Percentiles rank a stretch among this genome's conserved stretches.
phyloP scores from a whole-genome alignment of 2,797 vertebrate genomes.

The Rousettus madagascariensis region DNA sequence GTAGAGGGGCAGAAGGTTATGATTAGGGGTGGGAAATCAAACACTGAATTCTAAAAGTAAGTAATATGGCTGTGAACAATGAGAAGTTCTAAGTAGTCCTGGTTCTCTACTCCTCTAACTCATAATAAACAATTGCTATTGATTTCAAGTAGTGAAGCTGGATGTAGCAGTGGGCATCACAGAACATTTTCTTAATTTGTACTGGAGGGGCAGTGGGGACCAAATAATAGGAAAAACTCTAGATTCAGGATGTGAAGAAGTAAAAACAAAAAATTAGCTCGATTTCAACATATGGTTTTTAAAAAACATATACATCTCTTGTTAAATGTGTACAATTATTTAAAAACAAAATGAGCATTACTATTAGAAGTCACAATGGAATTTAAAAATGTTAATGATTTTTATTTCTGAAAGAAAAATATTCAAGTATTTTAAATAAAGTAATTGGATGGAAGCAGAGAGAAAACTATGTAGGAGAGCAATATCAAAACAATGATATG shows the following conservation, averaged over 20 bases:
- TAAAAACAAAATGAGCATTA: neutral
- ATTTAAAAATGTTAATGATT: neutral
- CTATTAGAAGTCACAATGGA: neutral
- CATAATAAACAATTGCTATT: neutral
- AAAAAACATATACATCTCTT: neutral
- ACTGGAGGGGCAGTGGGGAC: neutral
- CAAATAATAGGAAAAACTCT: neutral
- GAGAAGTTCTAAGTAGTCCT: neutral
- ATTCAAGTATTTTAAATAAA: neutral
- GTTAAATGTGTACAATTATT: neutral
- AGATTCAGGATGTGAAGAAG: neutral
- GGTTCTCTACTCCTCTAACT: neutral
- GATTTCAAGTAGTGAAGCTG: neutral
- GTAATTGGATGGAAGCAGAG: neutral
- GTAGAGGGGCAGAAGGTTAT: neutral
- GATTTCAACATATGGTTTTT: neutral
- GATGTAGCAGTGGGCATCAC: neutral
- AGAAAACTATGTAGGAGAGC: neutral
- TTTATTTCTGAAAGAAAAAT: slow-evolving; percentile 20
- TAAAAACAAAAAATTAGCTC: neutral
- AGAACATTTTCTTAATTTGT: neutral
- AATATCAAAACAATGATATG: neutral
- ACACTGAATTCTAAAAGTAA: neutral
- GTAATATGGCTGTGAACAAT: neutral
- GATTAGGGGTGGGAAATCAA: neutral